phyloP scores from a whole-genome alignment of 1,140 invertebrate species.

The Drosophila pseudoananassae region DNA sequence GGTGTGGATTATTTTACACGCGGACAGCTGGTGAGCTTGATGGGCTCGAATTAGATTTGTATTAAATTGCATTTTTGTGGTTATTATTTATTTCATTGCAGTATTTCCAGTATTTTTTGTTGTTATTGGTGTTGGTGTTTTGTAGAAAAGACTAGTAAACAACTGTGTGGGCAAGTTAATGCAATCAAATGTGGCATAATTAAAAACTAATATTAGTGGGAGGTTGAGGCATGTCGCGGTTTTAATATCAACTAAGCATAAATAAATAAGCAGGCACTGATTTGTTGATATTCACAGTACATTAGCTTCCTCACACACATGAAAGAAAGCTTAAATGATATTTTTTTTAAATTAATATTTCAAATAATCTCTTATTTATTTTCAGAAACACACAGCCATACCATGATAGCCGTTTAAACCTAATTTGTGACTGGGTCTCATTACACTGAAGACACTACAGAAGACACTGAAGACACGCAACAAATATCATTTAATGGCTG shows the following conservation, averaged over 20 bases:
- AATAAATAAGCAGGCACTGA: constrained; percentile 31
- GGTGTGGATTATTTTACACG: constrained; percentile 21
- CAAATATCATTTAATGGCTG: too few species aligned
- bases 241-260: constrained; percentile 26
- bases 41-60: constrained; percentile 61
- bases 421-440: too few species aligned
- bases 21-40: constrained; percentile 40
- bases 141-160: constrained; percentile 9
- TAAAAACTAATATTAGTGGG: constrained; percentile 54
- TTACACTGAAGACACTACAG: too few species aligned
- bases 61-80: constrained; percentile 72
- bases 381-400: too few species aligned
- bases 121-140: background rate
- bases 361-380: too few species aligned
- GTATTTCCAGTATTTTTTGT: constrained; percentile 19
- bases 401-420: too few species aligned
- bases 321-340: background rate
- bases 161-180: constrained; percentile 39
- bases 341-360: too few species aligned
- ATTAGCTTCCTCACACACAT: background rate
- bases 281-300: constrained; percentile 13
- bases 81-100: constrained; percentile 57
- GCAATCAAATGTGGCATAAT: constrained; percentile 65
- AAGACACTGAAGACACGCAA: too few species aligned
- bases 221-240: constrained; percentile 1